Base-by-base conservation (phyloP, 2,888 invertebrate species). In the Pandemis cinnamomeana region DNA sequence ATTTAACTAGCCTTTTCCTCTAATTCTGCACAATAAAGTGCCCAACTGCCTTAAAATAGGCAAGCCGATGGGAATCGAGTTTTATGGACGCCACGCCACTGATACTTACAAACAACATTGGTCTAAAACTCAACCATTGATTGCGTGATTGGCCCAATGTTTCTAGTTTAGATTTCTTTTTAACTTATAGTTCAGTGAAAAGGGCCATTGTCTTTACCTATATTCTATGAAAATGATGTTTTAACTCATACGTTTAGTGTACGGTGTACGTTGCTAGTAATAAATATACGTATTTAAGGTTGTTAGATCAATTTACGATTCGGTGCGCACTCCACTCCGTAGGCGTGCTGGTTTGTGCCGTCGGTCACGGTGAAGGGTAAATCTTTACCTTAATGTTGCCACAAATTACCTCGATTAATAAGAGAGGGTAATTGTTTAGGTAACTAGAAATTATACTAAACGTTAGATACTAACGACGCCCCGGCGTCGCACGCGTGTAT, bases 251-350 rank as follows among this genome's bases (percentile, higher is more conserved):
- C 8, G n/a, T n/a, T n/a, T n/a, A 36, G 2, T 36, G 27, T 2
- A 36, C 27, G 27, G 27, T 20, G 58, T n/a, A 58, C 27, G 58
- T 10, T 58, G 13, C 27, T 36, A 58, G 58, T 27, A 36, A 36
- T 36, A 36, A 48, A 48, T 53, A 53, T 6, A 53, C 15, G n/a
- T 53, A 53, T 15, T 8, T 15, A n/a, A 82, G 84, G 84, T 83
- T 82, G 84, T 82, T 84, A 82, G 77, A 83, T 82, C 84, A 85
- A 88, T 89, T 87, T 86, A 82, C 84, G 84, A 88, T 89, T 88
- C 78, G 87, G 77, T 76, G 80, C 85, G 86, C 80, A 76, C 76
- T 72, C 79, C 80, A 80, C 79, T 71, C 55, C 77, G 90, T 89
- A 82, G 89, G 89, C 81, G 87, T 80, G 73, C 79, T 66, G 64